These are phyloP conservation scores for Chiloscyllium punctatum DNA, from an alignment of 2,797 vertebrate species.

Conservation along the genomic window DNA sequence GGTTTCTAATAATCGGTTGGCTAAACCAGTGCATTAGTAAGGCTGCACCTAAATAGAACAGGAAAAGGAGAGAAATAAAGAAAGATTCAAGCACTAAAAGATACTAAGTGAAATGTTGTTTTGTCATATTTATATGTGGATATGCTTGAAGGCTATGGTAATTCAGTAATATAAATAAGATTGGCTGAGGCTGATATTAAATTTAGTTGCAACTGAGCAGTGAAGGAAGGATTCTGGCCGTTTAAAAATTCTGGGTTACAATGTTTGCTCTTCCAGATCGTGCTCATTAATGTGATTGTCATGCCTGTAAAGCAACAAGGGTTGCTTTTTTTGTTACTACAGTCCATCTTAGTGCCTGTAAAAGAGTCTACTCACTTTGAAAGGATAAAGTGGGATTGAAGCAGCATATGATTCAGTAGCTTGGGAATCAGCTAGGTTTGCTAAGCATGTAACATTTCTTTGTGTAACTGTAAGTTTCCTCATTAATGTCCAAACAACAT, in stretches of 20 bases:
- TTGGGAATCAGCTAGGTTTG: not conserved
- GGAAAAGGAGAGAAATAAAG: not conserved
- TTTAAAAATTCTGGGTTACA: not conserved
- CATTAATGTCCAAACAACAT: not conserved
- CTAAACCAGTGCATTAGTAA: not conserved
- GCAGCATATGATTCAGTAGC: not conserved
- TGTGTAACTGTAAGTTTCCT: not conserved
- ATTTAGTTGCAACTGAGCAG: slow-evolving; percentile 20
- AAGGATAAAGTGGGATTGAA: not conserved
- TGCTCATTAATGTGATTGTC: slow-evolving; percentile 27
- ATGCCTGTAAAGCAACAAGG: not conserved
- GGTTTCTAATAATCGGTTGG: not conserved
- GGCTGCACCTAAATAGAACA: not conserved
- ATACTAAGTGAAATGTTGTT: not conserved
- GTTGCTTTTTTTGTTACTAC: not conserved
- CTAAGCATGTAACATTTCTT: too few relatives aligned
- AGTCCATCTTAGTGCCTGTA: not conserved
- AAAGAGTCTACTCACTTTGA: not conserved
- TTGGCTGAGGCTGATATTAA: not conserved
- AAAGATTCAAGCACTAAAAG: not conserved
- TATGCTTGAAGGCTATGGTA: not conserved
- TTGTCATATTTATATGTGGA: not conserved
- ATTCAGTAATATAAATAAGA: not conserved
- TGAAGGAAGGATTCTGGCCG: not conserved
- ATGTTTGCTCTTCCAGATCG: slow-evolving; percentile 19